Conservation (phyloP, 2,888 invertebrate species). For the Rhagonycha fulva region DNA sequence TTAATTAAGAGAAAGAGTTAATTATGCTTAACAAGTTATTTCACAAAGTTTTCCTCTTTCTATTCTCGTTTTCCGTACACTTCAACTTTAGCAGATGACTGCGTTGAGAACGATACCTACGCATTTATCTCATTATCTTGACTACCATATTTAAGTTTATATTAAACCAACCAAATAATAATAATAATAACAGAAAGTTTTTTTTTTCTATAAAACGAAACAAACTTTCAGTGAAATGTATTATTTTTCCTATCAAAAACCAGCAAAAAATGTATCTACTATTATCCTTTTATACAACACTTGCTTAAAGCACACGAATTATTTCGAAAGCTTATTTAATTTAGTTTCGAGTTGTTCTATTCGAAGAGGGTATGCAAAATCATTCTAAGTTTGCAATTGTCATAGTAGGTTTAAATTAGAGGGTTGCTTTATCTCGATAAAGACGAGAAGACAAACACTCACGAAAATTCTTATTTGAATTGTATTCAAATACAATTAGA, state of each 20-base stretch:
- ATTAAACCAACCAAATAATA: neutral
- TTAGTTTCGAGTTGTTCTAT: constrained; percentile 14
- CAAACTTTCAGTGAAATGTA: too few relatives aligned
- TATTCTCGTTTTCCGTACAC: constrained; percentile 26
- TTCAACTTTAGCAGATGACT: constrained; percentile 18
- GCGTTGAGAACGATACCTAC: constrained; percentile 13
- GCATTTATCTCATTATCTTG: neutral
- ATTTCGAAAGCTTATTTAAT: constrained; percentile 16
- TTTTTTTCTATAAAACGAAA: too few relatives aligned
- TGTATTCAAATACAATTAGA: constrained; percentile 40
- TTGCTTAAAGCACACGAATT: constrained; percentile 2
- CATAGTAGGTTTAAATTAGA: constrained; percentile 28
- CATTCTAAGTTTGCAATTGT: constrained; percentile 30
- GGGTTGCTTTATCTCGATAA: constrained; percentile 23
- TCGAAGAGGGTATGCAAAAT: constrained; percentile 29
- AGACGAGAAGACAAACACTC: constrained; percentile 24
- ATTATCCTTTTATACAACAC: neutral
- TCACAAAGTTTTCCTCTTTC: constrained; percentile 48
- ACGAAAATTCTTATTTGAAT: constrained; percentile 32
- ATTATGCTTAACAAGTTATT: constrained; percentile 55
- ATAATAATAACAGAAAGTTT: too few relatives aligned
- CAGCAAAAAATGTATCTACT: neutral
- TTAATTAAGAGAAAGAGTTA: constrained; percentile 55
- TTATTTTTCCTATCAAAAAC: neutral
- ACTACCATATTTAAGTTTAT: neutral